phyloP scores from a whole-genome alignment of 2,113 vertebrate genomes.

The Zosterops pallidus region DNA sequence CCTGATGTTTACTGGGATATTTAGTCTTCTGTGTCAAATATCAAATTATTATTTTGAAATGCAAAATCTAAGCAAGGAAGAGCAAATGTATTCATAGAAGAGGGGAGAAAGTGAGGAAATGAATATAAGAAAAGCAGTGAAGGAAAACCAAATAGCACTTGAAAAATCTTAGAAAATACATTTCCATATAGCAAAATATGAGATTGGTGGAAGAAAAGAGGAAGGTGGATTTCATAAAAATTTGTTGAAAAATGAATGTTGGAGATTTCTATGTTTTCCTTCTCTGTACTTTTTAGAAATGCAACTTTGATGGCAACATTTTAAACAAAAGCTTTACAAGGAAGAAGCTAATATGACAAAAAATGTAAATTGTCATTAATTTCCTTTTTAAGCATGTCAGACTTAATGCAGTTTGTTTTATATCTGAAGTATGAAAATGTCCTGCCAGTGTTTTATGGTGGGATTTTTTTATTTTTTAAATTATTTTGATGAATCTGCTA shows the following conservation, averaged over 20 bases:
- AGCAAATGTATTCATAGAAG: not conserved
- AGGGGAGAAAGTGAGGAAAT: not conserved
- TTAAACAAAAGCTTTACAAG: not conserved
- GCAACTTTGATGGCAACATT: not conserved
- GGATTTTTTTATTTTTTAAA: not conserved
- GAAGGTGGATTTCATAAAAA: not conserved
- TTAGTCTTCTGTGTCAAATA: not conserved
- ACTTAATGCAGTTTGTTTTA: not conserved
- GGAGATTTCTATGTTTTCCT: not conserved
- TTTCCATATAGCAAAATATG: not conserved
- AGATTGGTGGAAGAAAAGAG: not conserved
- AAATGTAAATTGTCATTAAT: not conserved
- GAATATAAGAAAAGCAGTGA: not conserved
- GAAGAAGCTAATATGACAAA: not conserved
- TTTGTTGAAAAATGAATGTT: not conserved
- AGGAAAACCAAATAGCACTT: not conserved
- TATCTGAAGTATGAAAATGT: not conserved
- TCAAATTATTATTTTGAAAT: not conserved
- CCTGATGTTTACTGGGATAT: not conserved
- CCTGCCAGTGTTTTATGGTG: not conserved
- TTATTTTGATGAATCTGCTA: not conserved
- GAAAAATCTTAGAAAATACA: not conserved
- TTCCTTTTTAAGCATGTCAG: not conserved
- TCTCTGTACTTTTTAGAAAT: not conserved
- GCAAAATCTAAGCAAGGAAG: not conserved